Evolutionary conservation across 2,888 invertebrate genomes (phyloP).

Genomic region (Drosophila neutralis): DNA sequence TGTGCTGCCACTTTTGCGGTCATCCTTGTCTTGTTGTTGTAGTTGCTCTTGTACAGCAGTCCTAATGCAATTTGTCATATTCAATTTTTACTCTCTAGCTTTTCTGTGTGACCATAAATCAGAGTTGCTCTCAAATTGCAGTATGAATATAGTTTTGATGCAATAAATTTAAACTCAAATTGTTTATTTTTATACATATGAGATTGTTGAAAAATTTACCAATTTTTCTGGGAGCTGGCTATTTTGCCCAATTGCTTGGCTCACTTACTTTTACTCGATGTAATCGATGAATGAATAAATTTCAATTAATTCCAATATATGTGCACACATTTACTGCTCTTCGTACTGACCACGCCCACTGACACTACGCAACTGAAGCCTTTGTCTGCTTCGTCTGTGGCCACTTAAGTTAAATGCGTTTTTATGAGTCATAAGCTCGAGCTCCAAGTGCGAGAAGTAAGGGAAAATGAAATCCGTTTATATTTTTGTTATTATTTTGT

Average conservation of each 20-base stretch:
- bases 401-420: conserved; percentile 65
- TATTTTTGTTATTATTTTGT: conserved; percentile 32
- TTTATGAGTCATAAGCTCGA: conserved; percentile 51
- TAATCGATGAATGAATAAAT: conserved; percentile 43
- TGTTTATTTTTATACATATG: conserved; percentile 21
- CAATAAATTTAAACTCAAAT: conserved; percentile 44
- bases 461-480: conserved; percentile 27
- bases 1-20: conserved; percentile 71
- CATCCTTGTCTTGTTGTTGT: conserved; percentile 35
- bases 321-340: conserved; percentile 61
- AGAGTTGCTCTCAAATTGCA: conserved; percentile 44
- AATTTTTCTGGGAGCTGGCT: conserved; percentile 18
- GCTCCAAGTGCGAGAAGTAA: not conserved
- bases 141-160: conserved; percentile 30
- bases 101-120: conserved; percentile 68
- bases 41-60: conserved; percentile 13
- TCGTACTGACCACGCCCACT: conserved; percentile 45
- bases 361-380: too few relatives aligned
- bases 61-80: conserved; percentile 80
- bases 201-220: conserved; percentile 11
- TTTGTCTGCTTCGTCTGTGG: conserved; percentile 11
- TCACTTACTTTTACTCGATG: conserved; percentile 13
- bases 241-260: conserved; percentile 45
- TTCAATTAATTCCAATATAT: conserved; percentile 62
- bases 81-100: conserved; percentile 56